Percentiles rank a stretch among this genome's conserved stretches.
These are phyloP conservation scores for Seriola dumerili DNA, from an alignment of 2,113 vertebrate genomes.

Conservation along the genomic window DNA sequence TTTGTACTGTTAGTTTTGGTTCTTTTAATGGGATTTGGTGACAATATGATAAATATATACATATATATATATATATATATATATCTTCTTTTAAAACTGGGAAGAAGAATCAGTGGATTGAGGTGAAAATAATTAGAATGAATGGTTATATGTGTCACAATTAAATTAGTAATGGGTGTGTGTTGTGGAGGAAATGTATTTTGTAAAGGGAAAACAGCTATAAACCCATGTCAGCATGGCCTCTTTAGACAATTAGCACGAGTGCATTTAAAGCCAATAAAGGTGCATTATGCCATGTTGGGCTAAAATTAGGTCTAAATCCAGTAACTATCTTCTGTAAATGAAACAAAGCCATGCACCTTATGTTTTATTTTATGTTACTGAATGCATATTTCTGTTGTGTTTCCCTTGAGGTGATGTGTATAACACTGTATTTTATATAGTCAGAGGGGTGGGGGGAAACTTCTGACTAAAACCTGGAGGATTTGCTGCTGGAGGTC, in stretches of 20 bases:
- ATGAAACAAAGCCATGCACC: not conserved
- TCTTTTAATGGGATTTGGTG: not conserved
- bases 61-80: no score
- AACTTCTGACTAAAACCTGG: slow-evolving; percentile 39
- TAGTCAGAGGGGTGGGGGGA: not conserved
- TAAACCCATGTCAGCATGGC: not conserved
- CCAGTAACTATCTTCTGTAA: not conserved
- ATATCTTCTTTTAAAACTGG: not conserved
- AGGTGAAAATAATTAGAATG: not conserved
- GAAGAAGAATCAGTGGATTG: not conserved
- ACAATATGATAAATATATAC: not conserved
- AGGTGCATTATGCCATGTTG: not conserved
- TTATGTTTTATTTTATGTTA: not conserved
- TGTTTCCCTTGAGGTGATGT: slow-evolving; percentile 3
- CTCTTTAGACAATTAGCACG: not conserved
- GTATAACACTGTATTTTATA: not conserved
- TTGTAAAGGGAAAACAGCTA: not conserved
- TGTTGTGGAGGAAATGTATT: not conserved
- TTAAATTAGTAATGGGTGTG: not conserved
- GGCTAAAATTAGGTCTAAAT: not conserved
- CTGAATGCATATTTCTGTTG: not conserved
- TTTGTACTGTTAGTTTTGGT: not conserved
- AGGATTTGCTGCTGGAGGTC: slow-evolving; percentile 62
- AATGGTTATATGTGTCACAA: not conserved
- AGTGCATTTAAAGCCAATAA: not conserved